A percentile compares a stretch with the other conserved stretches of the same genome.
Conservation (phyloP, 2,888 invertebrate genomes). For the Zygothrica quintamaculata region DNA sequence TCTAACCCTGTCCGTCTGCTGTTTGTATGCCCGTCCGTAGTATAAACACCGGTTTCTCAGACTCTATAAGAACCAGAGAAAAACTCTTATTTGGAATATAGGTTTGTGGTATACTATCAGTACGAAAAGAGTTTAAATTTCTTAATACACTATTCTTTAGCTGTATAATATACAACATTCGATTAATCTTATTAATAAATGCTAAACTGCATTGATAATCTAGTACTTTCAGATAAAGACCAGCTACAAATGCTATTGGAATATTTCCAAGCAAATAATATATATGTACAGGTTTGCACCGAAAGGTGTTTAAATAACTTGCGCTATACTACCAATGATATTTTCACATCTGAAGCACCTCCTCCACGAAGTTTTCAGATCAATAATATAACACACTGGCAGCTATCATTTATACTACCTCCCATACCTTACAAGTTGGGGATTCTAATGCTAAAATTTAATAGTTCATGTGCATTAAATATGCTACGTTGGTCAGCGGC, state of each 20-base stretch:
- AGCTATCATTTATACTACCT: slow-evolving; percentile 64
- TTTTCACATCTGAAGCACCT: slow-evolving; percentile 33
- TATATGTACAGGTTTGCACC: slow-evolving; percentile 72
- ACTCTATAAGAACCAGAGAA: no score
- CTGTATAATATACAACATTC: slow-evolving; percentile 3
- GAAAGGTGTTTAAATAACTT: slow-evolving; percentile 63
- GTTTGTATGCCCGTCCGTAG: no score
- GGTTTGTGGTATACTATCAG: no score
- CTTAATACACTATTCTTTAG: no score
- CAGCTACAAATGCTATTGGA: slow-evolving; percentile 50
- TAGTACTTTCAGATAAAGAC: slow-evolving; percentile 4
- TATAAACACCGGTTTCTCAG: no score
- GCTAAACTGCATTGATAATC: no score
- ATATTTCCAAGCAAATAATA: slow-evolving; percentile 57
- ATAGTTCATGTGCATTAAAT: slow-evolving; percentile 69
- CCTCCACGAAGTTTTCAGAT: slow-evolving; percentile 69
- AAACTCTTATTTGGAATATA: no score
- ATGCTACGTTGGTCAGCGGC: slow-evolving; percentile 78
- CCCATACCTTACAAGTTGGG: slow-evolving; percentile 75
- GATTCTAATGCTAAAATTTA: slow-evolving; percentile 73
- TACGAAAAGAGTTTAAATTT: no score
- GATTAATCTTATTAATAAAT: no score
- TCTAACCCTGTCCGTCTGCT: no score
- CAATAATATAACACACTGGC: slow-evolving; percentile 56
- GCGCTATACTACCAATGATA: slow-evolving; percentile 36